These are phyloP conservation scores for Chaetogeoica ovagalla DNA, from an alignment of 2,888 invertebrate species.

Conservation along the genomic window DNA sequence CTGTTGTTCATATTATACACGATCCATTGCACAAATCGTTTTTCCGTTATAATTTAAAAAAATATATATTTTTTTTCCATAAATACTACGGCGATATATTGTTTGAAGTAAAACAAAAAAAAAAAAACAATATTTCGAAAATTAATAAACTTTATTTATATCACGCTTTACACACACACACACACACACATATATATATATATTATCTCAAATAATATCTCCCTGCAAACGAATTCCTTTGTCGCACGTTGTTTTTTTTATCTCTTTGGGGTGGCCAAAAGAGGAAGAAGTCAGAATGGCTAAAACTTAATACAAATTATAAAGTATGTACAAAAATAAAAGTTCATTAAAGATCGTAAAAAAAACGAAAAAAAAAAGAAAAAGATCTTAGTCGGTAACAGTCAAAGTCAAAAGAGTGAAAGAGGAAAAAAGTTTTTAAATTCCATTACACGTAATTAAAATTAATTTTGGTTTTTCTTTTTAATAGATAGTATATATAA, in stretches of 20 bases:
- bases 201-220: background rate
- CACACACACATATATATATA: no score
- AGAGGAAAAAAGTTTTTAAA: conserved; percentile 23
- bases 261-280: no score
- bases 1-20: no score
- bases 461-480: conserved; percentile 32
- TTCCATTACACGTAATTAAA: conserved; percentile 19
- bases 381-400: conserved; percentile 14
- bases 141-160: conserved; percentile 41
- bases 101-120: background rate
- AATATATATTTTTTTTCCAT: no score
- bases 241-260: background rate
- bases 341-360: conserved; percentile 39
- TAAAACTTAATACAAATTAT: background rate
- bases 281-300: background rate
- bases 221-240: conserved; percentile 10
- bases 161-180: background rate
- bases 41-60: no score
- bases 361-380: background rate
- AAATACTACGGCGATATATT: no score
- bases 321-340: conserved; percentile 41
- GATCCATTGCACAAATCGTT: no score
- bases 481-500: background rate
- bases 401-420: conserved; percentile 1
- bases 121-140: conserved; percentile 7